phyloP scores from a whole-genome alignment of 1,140 invertebrate genomes.

The Battus philenor region DNA sequence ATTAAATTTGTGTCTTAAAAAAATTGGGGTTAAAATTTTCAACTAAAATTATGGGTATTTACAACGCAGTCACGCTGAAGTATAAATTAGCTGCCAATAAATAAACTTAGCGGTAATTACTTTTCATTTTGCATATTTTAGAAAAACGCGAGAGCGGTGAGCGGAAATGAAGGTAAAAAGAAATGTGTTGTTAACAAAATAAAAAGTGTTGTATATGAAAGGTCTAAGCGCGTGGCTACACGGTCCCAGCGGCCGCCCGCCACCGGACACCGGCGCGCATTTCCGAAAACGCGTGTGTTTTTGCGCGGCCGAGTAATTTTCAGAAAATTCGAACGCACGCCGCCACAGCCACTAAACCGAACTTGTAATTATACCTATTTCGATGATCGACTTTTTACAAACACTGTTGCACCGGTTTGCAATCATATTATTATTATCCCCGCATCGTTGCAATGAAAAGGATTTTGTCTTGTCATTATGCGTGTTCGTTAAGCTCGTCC shows the following conservation, averaged over 20 bases:
- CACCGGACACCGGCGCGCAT: conserved; percentile 23
- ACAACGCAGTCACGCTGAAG: too few relatives aligned
- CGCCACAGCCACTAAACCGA: conserved; percentile 29
- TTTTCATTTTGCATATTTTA: too few relatives aligned
- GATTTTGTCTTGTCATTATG: background rate
- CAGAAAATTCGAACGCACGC: conserved; percentile 42
- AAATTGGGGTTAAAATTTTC: too few relatives aligned
- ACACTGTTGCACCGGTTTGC: conserved; percentile 5
- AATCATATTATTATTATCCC: background rate
- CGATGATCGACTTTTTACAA: conserved; percentile 49
- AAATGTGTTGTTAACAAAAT: too few relatives aligned
- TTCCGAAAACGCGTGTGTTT: conserved; percentile 41
- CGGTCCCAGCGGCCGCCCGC: background rate
- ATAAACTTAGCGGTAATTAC: too few relatives aligned
- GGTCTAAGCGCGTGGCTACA: background rate
- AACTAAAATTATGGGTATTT: too few relatives aligned
- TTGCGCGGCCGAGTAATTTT: conserved; percentile 45
- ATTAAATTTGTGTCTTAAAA: too few relatives aligned
- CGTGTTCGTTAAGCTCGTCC: too few relatives aligned
- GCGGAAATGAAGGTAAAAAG: too few relatives aligned
- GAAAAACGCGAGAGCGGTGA: too few relatives aligned
- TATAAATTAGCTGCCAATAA: too few relatives aligned
- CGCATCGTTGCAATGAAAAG: background rate
- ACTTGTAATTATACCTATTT: conserved; percentile 67
- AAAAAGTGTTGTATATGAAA: background rate